Evolutionary conservation across 2,888 invertebrate species (phyloP), one percentile per base, ranked within the genome.

Genomic region (Cepaea hortensis): DNA sequence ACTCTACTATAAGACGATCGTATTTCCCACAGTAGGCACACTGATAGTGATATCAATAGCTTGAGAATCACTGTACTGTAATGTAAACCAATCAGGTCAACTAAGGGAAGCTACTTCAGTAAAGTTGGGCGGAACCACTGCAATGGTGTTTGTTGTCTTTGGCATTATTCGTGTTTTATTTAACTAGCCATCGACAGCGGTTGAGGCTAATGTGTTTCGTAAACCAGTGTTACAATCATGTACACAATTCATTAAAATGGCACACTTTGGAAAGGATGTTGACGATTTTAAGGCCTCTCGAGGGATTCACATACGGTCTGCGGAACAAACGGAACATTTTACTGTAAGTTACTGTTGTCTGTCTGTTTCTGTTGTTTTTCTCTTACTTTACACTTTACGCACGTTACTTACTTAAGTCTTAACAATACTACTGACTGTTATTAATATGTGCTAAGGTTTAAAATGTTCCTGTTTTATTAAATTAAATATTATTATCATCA

Each of bases 201-300:
- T 23, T 11, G 48, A 76, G n/a, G 48, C 5, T 50, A 55, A 6
- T 6, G 55, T 6, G 11, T 55, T 55, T 55, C 7, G 68, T 7
- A 68, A 18, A n/a, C 13, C 55, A 9, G 3, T n/a, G 68, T 68
- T n/a, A 20, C 4, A 68, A 61, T 77, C n/a, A 62, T 4, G n/a
- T n/a, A 77, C 55, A 81, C 62, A 62, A 46, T 23, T 50, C 11
- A 48, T 7, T 15, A 88, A 73, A 87, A 93, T 93, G 93, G 93
- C 93, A 73, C 92, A 93, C 82, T 93, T 93, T 90, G 92, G 92
- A 46, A 92, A 92, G 88, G 92, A 92, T 90, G 70, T 92, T 15
- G 93, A 93, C 65, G 91, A 91, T 85, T 91, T 92, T 81, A 92
- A 90, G 79, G 91, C 92, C 35, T 90, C 90, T 4, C 89, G 91